Base-by-base conservation (phyloP, 2,797 vertebrate genomes). In the Acanthiza pusilla region DNA sequence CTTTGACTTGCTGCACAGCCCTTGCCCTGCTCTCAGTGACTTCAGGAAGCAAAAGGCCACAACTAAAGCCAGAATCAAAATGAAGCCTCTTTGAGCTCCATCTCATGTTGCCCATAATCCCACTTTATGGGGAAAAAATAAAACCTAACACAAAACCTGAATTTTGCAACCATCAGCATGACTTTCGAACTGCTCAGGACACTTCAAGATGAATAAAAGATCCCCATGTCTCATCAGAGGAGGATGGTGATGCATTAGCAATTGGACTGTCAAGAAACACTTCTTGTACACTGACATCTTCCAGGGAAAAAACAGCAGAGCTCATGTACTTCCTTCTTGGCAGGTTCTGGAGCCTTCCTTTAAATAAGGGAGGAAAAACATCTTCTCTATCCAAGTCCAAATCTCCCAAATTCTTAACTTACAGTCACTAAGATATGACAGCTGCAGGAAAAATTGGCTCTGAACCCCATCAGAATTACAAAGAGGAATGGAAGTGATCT, bases 301-400 rank as follows among this genome's bases (percentile, higher is more conserved):
- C 70, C 74, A 90, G 58, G 55, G 30, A 55, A 79, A 89, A 94
- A 53, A 23, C 58, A 92, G 72, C 86, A 79, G 55, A 94, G 83
- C 85, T 91, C 73, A 22, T 84, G 66, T 72, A 72, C 61, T 94
- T 91, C 94, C 91, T 91, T 94, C 88, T 94, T 96, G 89, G 95
- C 96, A 95, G 61, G 85, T 77, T 82, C 80, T 78, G 54, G 68
- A 94, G 54, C 85, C 91, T 91, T 94, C 78, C 92, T 72, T 79
- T 23, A 90, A 88, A 75, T 40, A 87, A 43, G 77, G 40, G 60
- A 93, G 60, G 85, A 81, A 94, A 96, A 95, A 83, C 67, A 85
- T 88, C 90, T 67, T 84, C 0, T 15, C 94, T 71, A 74, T 74
- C 89, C 93, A 96, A 94, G 89, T 67, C 86, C 61, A 78, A 51